Percentiles rank a stretch among this genome's conserved stretches.
Conservation (phyloP, 2,888 invertebrate species). For the Spisula subtruncata region DNA sequence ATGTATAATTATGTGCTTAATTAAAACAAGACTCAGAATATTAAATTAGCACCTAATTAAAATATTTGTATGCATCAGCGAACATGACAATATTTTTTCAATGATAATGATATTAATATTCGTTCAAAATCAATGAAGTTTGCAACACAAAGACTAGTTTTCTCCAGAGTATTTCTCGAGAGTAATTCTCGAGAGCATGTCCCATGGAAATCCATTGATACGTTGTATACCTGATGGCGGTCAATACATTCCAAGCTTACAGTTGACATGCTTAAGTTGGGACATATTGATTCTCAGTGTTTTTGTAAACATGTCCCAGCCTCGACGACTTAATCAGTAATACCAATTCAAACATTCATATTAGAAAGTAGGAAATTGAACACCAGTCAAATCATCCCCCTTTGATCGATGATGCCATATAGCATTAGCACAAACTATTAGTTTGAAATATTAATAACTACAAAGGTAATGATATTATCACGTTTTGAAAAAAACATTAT, state of each 20-base stretch:
- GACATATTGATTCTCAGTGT: background rate
- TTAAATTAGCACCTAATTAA: background rate
- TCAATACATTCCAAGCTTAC: conserved; percentile 7
- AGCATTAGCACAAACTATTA: no score
- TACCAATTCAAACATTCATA: conserved; percentile 14
- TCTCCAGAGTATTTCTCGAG: background rate
- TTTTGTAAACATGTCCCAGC: conserved; percentile 12
- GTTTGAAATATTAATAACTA: no score
- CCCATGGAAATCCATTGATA: conserved; percentile 3
- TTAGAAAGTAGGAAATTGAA: background rate
- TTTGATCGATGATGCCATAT: no score
- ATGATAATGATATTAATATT: background rate
- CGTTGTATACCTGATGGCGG: background rate
- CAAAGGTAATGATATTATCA: no score
- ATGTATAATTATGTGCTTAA: background rate
- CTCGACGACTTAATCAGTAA: background rate
- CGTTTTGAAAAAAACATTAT: no score
- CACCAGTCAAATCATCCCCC: background rate
- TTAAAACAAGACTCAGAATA: background rate
- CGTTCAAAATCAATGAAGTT: conserved; percentile 8
- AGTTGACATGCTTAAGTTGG: background rate
- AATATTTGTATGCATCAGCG: background rate
- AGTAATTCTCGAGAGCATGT: background rate
- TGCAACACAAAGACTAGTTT: background rate
- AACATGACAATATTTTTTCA: background rate